Base-by-base conservation (phyloP, 2,797 vertebrate species). In the Coregonus ussuriensis region DNA sequence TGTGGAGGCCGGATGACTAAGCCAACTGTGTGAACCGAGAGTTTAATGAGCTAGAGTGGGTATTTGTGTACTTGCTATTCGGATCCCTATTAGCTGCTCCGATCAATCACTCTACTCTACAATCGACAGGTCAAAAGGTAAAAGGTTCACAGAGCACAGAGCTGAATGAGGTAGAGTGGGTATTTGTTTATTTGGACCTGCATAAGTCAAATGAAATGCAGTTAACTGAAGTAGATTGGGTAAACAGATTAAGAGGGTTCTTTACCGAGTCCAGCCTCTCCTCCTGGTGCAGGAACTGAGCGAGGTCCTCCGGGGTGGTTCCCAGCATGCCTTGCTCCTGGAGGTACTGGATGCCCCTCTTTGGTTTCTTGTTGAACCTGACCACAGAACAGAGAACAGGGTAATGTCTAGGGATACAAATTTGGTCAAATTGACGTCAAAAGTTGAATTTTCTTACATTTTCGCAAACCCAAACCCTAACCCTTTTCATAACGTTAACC, bases 311-410 rank as follows among this genome's bases (percentile, higher is more conserved):
- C 1, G 96, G 95, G 62, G 97, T 98, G 79, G 94, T 97, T 86
- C 98, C 98, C 93, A 99, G 96, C 98, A 99, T 99, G 84, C 98
- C 98, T 95, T 99, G 98, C 81, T 99, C 98, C 90, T 99, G 98
- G 77, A 99, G 95, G 85, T 98, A 99, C 86, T 99, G 98, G 88
- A 99, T 99, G 82, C 98, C 98, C 84, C 97, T 97, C 96, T 99
- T 99, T 97, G 98, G 98, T 94, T 99, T 99, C 92, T 99, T 99
- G 93, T 98, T 99, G 93, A 99, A 99, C 84, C 95, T 95, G 67
- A 35, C 35, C 65, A 16, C 65, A 67, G 14, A 35, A 35, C 65
- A 67, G 14, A 16, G 21, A 62, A 62, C 59, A 25, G 29, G 14
- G 31, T 16, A 4, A 35, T 16, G 4, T 33, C 41, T 13, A 47